Evolutionary conservation across 2,888 invertebrate species (phyloP).

Genomic region (Bursaphelenchus okinawaensis): DNA sequence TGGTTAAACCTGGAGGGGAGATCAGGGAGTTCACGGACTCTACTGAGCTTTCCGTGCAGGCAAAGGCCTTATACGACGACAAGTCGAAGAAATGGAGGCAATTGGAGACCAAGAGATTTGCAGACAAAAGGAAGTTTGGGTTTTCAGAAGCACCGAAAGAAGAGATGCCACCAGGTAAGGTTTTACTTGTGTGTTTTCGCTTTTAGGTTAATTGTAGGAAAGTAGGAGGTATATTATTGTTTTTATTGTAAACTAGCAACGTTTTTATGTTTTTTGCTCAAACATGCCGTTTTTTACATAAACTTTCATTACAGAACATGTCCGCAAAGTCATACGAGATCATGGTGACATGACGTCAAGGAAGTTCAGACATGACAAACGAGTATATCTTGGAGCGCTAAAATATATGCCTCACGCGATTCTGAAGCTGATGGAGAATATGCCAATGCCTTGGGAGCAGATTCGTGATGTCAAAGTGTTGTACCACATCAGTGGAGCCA

Average conservation of each 20-base stretch:
- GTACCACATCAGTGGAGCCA: conserved; percentile 98
- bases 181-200: neutral
- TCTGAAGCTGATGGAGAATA: conserved; percentile 94
- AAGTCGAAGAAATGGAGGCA: conserved; percentile 82
- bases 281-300: neutral
- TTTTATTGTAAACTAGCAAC: no score
- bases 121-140: conserved; percentile 95
- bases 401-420: conserved; percentile 99
- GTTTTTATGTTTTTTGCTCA: neutral
- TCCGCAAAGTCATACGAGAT: conserved; percentile 95
- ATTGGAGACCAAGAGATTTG: conserved; percentile 93
- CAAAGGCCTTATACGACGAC: conserved; percentile 22
- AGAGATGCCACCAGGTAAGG: conserved; percentile 81
- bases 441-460: conserved; percentile 99
- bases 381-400: conserved; percentile 91
- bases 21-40: neutral
- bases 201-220: conserved; percentile 4
- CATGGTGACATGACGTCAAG: conserved; percentile 99
- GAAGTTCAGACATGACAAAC: conserved; percentile 95
- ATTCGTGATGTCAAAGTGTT: conserved; percentile 90
- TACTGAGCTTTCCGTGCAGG: neutral
- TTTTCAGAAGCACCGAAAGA: conserved; percentile 98
- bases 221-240: conserved; percentile 5
- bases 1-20: neutral
- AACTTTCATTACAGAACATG: conserved; percentile 70